phyloP scores from a whole-genome alignment of 2,888 invertebrate genomes.

The Mechanitis mazaeus region DNA sequence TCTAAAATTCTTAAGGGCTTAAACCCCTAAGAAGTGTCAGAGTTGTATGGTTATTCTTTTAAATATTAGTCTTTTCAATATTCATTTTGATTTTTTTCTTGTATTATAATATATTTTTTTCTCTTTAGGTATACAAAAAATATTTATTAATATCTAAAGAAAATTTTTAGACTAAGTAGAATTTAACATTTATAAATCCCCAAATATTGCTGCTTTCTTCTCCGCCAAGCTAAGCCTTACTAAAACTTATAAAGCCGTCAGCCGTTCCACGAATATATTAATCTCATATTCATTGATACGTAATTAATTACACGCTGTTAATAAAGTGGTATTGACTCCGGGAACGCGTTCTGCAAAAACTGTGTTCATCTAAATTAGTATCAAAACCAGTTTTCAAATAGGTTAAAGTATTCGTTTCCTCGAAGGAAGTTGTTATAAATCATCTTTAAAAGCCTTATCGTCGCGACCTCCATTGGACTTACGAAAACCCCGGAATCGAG shows the following conservation, averaged over 20 bases:
- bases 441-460: constrained; percentile 56
- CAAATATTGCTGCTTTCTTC: constrained; percentile 13
- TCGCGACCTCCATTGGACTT: constrained; percentile 47
- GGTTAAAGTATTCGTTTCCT: constrained; percentile 39
- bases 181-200: too few relatives aligned
- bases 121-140: too few relatives aligned
- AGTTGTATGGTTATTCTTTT: constrained; percentile 24
- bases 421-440: constrained; percentile 62
- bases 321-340: constrained; percentile 15
- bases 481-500: constrained; percentile 62
- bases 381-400: constrained; percentile 24
- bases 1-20: constrained; percentile 34
- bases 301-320: constrained; percentile 18
- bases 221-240: constrained; percentile 8
- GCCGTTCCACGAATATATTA: constrained; percentile 20
- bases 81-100: not conserved
- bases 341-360: constrained; percentile 7
- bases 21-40: constrained; percentile 31
- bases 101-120: too few relatives aligned
- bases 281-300: constrained; percentile 20
- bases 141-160: too few relatives aligned
- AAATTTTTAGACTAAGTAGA: too few relatives aligned
- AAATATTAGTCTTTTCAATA: not conserved
- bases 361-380: constrained; percentile 16
- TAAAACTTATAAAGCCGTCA: constrained; percentile 19